phyloP scores from a whole-genome alignment of 2,888 invertebrate genomes.

The Cephus rjabovi region DNA sequence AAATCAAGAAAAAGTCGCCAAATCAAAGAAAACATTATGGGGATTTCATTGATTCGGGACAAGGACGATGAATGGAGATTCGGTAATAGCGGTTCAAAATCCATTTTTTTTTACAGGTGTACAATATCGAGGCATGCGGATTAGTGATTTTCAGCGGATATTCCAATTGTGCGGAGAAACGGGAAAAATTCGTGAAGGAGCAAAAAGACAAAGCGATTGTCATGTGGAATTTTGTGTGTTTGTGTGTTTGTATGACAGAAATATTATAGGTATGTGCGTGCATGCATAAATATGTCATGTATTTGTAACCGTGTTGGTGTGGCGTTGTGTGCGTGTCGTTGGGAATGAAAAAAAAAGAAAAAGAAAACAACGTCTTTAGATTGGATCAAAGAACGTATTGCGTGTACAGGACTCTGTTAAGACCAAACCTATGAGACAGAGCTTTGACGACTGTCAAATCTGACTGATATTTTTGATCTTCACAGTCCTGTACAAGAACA shows the following conservation, averaged over 20 bases:
- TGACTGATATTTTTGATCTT: slow-evolving; percentile 7
- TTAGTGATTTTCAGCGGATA: slow-evolving; percentile 20
- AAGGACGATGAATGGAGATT: background rate
- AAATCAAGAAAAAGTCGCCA: slow-evolving; percentile 15
- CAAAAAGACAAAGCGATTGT: background rate
- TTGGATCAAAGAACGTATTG: slow-evolving; percentile 18
- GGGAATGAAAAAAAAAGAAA: slow-evolving; percentile 22
- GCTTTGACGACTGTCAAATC: background rate
- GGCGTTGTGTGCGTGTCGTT: slow-evolving; percentile 37
- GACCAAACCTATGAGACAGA: background rate
- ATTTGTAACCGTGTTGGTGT: slow-evolving; percentile 17
- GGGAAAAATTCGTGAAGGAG: background rate
- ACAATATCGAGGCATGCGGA: slow-evolving; percentile 44
- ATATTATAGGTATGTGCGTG: slow-evolving; percentile 16
- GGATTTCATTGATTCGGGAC: background rate
- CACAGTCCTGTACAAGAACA: background rate
- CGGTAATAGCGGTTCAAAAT: background rate
- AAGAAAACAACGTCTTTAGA: slow-evolving; percentile 23
- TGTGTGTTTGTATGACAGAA: slow-evolving; percentile 18
- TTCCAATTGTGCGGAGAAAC: background rate
- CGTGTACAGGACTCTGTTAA: background rate
- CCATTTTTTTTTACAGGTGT: slow-evolving; percentile 28
- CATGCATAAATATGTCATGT: slow-evolving; percentile 15
- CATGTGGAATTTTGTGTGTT: slow-evolving; percentile 5
- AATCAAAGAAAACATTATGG: background rate